Base-by-base conservation (phyloP, 2,797 vertebrate genomes). In the Pangasius larnaudii region DNA sequence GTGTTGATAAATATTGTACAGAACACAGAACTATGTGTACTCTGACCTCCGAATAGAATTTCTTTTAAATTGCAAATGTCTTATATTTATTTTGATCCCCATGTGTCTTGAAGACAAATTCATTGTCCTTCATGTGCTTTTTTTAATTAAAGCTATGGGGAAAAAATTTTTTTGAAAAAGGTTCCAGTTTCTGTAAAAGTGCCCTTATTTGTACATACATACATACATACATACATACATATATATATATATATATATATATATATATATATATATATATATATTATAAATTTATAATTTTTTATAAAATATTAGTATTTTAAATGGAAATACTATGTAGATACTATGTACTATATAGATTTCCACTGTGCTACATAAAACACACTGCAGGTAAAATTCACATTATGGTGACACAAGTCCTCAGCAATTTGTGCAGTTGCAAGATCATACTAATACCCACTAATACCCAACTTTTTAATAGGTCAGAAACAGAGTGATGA, bases 1-100 rank as follows among this genome's bases (percentile, higher is more conserved):
- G 59, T 83, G 67, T 82, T 89, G 77, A 65, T 46, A 56, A 39
- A 39, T 59, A 53, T 1, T 10, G 86, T 87, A 36, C 59, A 85
- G 74, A 83, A 85, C 71, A 69, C 58, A 80, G 39, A 87, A 63
- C 49, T 18, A 42, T 88, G 39, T 82, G 33, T 30, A 53, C 61
- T 87, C 56, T 67, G 58, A 63, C 13, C 53, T 75, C 51, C 80
- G 53, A 11, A 42, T 59, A 67, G 42, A 42, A 14, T 80, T 27
- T 59, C 1, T 80, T 80, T 79, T 27, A 36, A 33, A 10, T 22
- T 79, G 51, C 3, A 33, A 78, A 22, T 53, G 46, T 77, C 46
- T 14, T 49, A 27, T 51, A 46, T 51, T 77, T 53, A 51, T 51
- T 77, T 77, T 30, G 14, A 77, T 27, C 16, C 1, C 33, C 16